These are phyloP conservation scores for Acholoe squamosa DNA, from an alignment of 2,888 invertebrate species.

Conservation along the genomic window DNA sequence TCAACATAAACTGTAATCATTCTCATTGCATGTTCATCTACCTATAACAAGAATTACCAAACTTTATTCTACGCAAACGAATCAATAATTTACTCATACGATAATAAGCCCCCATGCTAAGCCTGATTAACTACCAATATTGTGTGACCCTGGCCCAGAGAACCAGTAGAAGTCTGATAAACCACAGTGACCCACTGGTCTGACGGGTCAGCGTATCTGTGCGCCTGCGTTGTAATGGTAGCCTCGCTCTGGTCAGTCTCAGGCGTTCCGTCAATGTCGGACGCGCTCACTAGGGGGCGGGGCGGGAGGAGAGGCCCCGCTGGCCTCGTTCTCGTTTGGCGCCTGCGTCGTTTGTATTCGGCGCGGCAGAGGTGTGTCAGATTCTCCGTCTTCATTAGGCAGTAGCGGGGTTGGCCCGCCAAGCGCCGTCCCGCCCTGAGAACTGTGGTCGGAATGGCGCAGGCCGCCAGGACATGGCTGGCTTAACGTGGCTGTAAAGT, in stretches of 20 bases:
- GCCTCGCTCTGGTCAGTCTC: conserved; percentile 52
- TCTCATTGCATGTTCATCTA: no score
- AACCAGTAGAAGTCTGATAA: neutral
- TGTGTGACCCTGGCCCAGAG: no score
- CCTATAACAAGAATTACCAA: no score
- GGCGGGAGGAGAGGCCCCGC: neutral
- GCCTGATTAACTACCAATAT: no score
- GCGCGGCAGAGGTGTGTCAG: conserved; percentile 43
- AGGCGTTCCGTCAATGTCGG: neutral
- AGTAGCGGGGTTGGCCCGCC: neutral
- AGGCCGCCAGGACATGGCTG: neutral
- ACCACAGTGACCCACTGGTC: neutral
- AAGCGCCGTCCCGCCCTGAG: neutral
- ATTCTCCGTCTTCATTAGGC: conserved; percentile 55
- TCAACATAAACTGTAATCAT: no score
- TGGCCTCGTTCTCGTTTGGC: conserved; percentile 15
- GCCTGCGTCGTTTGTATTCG: conserved; percentile 49
- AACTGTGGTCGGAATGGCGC: conserved; percentile 27
- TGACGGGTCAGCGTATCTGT: neutral
- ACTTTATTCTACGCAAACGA: no score
- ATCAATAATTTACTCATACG: no score
- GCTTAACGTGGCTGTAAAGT: conserved; percentile 31
- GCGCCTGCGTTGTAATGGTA: neutral
- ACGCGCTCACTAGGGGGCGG: neutral
- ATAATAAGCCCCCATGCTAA: no score